These are phyloP conservation scores for Ditylenchus dipsaci DNA, from an alignment of 1,140 invertebrate genomes.

Conservation along the genomic window DNA sequence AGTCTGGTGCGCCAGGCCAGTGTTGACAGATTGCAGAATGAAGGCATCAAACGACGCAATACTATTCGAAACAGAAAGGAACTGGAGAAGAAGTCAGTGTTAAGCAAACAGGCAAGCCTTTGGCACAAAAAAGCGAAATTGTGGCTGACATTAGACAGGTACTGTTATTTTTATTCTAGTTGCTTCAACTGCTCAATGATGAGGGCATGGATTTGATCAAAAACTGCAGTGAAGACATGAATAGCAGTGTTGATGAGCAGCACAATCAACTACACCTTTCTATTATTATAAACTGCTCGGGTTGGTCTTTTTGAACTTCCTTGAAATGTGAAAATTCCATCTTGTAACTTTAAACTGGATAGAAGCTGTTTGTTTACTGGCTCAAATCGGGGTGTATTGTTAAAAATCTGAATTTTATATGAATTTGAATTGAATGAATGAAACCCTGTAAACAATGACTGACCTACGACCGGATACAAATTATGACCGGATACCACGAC, in stretches of 20 bases:
- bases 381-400: too few relatives aligned
- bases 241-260: conserved; percentile 1
- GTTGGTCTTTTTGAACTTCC: background rate
- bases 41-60: conserved; percentile 43
- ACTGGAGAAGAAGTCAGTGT: conserved; percentile 30
- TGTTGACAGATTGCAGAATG: conserved; percentile 39
- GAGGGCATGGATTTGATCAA: conserved; percentile 47
- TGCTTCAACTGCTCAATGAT: conserved; percentile 47
- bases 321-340: too few relatives aligned
- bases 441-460: too few relatives aligned
- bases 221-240: conserved; percentile 24
- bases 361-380: too few relatives aligned
- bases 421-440: too few relatives aligned
- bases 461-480: too few relatives aligned
- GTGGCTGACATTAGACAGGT: background rate
- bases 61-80: conserved; percentile 41
- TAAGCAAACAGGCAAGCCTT: conserved; percentile 37
- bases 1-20: conserved; percentile 7
- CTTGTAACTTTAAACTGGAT: too few relatives aligned
- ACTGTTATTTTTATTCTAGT: conserved; percentile 26
- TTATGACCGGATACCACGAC: too few relatives aligned
- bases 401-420: too few relatives aligned
- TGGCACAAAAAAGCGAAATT: background rate
- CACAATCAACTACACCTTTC: conserved; percentile 8
- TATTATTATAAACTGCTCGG: conserved; percentile 14